A percentile compares a stretch with the other conserved stretches of the same genome.
Conservation (phyloP, 2,888 invertebrate genomes). For the Sphaerophoria taeniata region DNA sequence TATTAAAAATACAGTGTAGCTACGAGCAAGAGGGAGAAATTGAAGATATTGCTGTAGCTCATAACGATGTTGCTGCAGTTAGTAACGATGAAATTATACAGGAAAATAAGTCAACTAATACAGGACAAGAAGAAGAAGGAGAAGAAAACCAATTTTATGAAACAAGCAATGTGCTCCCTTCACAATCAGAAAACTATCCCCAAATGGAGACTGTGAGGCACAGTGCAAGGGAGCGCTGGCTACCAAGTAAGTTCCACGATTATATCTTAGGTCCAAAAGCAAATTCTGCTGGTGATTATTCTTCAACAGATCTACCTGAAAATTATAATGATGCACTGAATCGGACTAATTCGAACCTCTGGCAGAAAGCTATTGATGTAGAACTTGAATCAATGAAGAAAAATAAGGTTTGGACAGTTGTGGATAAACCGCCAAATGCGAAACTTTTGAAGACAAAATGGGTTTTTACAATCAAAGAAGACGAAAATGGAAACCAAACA, state of each 20-base stretch:
- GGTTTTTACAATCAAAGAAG: background rate
- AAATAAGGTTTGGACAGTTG: background rate
- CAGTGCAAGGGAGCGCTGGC: too few relatives aligned
- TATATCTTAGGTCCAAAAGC: background rate
- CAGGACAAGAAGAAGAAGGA: too few relatives aligned
- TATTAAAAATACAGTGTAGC: background rate
- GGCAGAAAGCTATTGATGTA: background rate
- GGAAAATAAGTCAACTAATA: too few relatives aligned
- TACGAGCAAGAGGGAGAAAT: background rate
- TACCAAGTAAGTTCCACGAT: background rate
- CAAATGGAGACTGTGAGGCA: too few relatives aligned
- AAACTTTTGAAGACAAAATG: too few relatives aligned
- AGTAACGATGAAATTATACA: too few relatives aligned
- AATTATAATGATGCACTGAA: too few relatives aligned
- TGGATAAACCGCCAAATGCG: background rate
- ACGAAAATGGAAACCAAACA: background rate
- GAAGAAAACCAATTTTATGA: too few relatives aligned
- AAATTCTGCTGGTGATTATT: too few relatives aligned
- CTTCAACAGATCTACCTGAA: too few relatives aligned
- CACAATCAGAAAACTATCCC: too few relatives aligned
- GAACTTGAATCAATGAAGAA: background rate
- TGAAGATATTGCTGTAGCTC: background rate
- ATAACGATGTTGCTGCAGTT: background rate
- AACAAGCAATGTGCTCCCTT: background rate
- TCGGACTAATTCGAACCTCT: background rate